A percentile compares a stretch with the other conserved stretches of the same genome.
phyloP scores from a whole-genome alignment of 1,140 invertebrate species.

The Chrysomallon squamiferum region DNA sequence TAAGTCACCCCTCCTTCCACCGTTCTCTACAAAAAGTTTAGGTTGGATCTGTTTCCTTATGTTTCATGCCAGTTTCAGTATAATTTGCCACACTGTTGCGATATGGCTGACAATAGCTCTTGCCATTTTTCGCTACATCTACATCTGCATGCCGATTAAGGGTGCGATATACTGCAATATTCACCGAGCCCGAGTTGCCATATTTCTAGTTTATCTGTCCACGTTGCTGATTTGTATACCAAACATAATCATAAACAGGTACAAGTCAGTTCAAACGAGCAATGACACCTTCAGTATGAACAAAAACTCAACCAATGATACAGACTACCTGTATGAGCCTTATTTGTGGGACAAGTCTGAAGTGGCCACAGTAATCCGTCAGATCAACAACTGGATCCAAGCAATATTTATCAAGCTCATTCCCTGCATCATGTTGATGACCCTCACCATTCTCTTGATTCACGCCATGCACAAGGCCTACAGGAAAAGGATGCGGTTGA shows the following conservation, averaged over 20 bases:
- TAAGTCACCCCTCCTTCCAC: constrained; percentile 22
- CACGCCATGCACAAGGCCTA: constrained; percentile 64
- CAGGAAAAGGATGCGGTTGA: constrained; percentile 53
- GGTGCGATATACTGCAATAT: constrained; percentile 79
- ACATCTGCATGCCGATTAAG: constrained; percentile 78
- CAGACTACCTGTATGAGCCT: not conserved
- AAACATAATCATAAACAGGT: constrained; percentile 67
- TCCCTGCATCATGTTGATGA: constrained; percentile 64
- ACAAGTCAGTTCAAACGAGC: not conserved
- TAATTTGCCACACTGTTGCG: constrained; percentile 89
- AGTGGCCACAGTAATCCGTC: constrained; percentile 12
- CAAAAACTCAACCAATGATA: not conserved
- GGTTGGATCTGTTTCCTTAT: constrained; percentile 52
- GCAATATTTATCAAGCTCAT: constrained; percentile 61
- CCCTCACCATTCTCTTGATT: constrained; percentile 63
- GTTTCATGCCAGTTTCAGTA: constrained; percentile 71
- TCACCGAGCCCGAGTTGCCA: constrained; percentile 74
- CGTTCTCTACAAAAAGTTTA: constrained; percentile 35
- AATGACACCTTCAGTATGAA: not conserved
- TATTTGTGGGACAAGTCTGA: not conserved
- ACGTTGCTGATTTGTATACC: constrained; percentile 81
- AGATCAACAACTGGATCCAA: constrained; percentile 58
- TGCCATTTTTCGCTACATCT: constrained; percentile 92
- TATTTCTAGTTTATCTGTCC: constrained; percentile 75
- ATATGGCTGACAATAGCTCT: constrained; percentile 92